Base-by-base conservation (phyloP, 2,797 vertebrate genomes). In the Alca torda region DNA sequence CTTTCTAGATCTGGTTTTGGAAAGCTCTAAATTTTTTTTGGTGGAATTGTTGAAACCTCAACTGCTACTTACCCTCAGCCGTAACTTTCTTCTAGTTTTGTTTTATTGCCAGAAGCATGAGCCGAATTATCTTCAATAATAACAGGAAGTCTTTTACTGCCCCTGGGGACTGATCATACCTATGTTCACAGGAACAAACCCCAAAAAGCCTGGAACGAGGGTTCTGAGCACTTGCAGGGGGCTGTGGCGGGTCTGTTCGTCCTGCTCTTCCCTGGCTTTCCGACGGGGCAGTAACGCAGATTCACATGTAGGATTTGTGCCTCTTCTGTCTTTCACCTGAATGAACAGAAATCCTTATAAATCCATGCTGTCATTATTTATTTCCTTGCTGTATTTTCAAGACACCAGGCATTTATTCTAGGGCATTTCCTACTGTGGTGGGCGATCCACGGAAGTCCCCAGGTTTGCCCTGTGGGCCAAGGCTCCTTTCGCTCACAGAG, bases 41-140 rank as follows among this genome's bases (percentile, higher is more conserved):
- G 16, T 76, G 63, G 56, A 90, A 75, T 88, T 95, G 68, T 91
- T 96, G 90, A 93, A 95, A 74, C 86, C 81, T 94, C 95, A 94
- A 70, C 64, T 84, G 63, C 61, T 87, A 68, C 90, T 88, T 80
- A 61, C 68, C 68, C 74, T 94, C 68, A 74, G 85, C 86, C 64
- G 45, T 90, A 87, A 80, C 68, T 90, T 96, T 93, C 80, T 94
- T 93, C 80, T 82, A 43, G 67, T 75, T 95, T 74, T 91, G 75
- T 77, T 92, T 87, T 94, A n/a, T 78, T 87, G 75, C 83, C 90
- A 92, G 67, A 80, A 93, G 68, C 64, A 82, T 82, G 77, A 95
- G 90, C 82, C 61, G 86, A 92, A 74, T 82, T 95, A 51, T 74
- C 74, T 87, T 84, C 45, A 77, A 87, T 89, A 92, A 82, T 82